Evolutionary conservation across 2,113 vertebrate species (phyloP).

Genomic region (Leucosticte australis): DNA sequence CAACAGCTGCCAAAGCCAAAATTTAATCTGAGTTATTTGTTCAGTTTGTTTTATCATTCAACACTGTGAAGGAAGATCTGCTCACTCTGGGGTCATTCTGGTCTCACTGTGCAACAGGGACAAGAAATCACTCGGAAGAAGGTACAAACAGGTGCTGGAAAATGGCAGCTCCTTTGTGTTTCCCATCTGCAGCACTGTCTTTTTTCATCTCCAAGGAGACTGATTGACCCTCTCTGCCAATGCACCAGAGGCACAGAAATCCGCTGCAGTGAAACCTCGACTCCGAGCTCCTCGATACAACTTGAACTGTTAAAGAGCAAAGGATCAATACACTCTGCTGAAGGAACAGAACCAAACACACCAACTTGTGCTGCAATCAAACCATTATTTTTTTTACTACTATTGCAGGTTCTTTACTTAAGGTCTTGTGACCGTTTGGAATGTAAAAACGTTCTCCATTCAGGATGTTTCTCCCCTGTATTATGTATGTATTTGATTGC

Average conservation of each 20-base stretch:
- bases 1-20: not conserved
- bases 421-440: slow-evolving; percentile 20
- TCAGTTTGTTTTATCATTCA: not conserved
- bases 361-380: not conserved
- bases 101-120: not conserved
- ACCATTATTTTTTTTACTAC: not conserved
- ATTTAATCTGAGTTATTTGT: not conserved
- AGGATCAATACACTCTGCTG: not conserved
- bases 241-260: not conserved
- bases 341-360: not conserved
- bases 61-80: not conserved
- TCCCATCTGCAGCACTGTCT: not conserved
- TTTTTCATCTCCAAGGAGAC: slow-evolving; percentile 30
- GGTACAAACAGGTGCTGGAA: not conserved
- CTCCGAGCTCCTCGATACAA: not conserved
- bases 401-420: slow-evolving; percentile 21
- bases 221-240: not conserved
- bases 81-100: not conserved
- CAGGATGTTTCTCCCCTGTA: slow-evolving; percentile 21
- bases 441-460: slow-evolving; percentile 18
- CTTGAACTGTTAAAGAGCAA: not conserved
- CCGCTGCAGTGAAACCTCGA: not conserved
- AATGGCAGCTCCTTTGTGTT: not conserved
- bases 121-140: not conserved
- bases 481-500: slow-evolving; percentile 48